Percentiles rank a stretch among this genome's conserved stretches.
Conservation (phyloP, 2,113 vertebrate genomes). For the Salvelinus sp. region DNA sequence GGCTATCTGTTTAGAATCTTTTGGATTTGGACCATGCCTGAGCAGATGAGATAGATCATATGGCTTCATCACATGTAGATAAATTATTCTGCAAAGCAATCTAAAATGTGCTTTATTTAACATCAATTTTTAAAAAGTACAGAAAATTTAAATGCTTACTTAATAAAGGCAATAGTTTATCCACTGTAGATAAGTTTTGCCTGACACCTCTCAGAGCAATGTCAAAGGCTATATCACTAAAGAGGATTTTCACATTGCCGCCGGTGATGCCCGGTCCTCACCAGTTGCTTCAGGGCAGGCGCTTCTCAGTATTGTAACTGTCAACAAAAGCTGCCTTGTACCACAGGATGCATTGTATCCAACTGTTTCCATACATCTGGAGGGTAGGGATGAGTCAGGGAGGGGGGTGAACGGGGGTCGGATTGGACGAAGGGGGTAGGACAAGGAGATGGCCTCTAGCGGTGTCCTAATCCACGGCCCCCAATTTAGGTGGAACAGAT, state of each 20-base stretch:
- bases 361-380: no score
- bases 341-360: constrained; percentile 29
- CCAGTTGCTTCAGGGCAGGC: constrained; percentile 52
- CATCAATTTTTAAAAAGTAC: no score
- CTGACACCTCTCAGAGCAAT: constrained; percentile 64
- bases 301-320: constrained; percentile 60
- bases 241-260: constrained; percentile 37
- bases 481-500: constrained; percentile 45
- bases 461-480: constrained; percentile 50
- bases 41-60: no score
- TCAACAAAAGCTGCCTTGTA: constrained; percentile 70
- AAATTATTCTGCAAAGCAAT: no score
- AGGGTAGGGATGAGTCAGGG: constrained; percentile 7
- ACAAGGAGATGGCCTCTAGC: constrained; percentile 9
- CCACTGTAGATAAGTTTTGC: constrained; percentile 65
- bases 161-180: constrained; percentile 62
- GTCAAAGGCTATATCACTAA: constrained; percentile 65
- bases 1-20: no score
- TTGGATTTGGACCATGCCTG: no score
- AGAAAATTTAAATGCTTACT: constrained; percentile 9
- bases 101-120: no score
- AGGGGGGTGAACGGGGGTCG: constrained; percentile 29
- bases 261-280: constrained; percentile 37
- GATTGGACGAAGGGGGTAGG: constrained; percentile 10
- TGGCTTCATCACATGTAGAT: no score